These are phyloP conservation scores for Psix sp. DNA, from an alignment of 1,140 invertebrate species.

Conservation along the genomic window DNA sequence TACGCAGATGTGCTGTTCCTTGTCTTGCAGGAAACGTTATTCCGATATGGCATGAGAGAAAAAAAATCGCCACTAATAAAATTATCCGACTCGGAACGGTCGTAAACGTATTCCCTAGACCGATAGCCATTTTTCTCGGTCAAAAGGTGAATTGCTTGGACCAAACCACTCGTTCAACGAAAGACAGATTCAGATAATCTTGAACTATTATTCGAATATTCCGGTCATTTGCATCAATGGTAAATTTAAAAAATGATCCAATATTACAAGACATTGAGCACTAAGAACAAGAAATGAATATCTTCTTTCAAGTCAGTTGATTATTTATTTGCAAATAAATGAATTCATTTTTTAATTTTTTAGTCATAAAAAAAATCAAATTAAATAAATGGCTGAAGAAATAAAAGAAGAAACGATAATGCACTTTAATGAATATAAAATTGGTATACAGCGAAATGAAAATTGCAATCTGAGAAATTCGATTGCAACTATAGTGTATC, in stretches of 20 bases:
- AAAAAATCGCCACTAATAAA: constrained; percentile 76
- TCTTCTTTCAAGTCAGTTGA: no score
- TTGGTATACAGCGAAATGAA: constrained; percentile 41
- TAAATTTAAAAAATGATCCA: no score
- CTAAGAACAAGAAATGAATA: no score
- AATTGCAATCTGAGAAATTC: constrained; percentile 55
- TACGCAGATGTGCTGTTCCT: constrained; percentile 47
- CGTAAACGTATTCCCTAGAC: constrained; percentile 77
- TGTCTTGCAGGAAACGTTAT: constrained; percentile 48
- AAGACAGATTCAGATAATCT: constrained; percentile 70
- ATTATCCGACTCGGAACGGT: constrained; percentile 74
- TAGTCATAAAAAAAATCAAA: no score
- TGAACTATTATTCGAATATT: constrained; percentile 39
- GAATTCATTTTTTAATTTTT: no score
- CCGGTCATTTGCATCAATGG: constrained; percentile 18
- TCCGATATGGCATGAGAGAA: constrained; percentile 74
- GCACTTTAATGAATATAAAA: constrained; percentile 55
- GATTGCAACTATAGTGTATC: constrained; percentile 32
- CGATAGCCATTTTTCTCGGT: constrained; percentile 77
- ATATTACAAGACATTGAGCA: no score
- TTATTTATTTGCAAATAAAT: no score
- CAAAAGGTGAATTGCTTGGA: constrained; percentile 74
- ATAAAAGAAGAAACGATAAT: constrained; percentile 11
- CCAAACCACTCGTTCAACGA: constrained; percentile 69
- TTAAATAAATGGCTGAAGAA: no score